Evolutionary conservation across 2,888 invertebrate species (phyloP), one percentile per base, ranked within the genome.

Genomic region (Lathronympha strigana): DNA sequence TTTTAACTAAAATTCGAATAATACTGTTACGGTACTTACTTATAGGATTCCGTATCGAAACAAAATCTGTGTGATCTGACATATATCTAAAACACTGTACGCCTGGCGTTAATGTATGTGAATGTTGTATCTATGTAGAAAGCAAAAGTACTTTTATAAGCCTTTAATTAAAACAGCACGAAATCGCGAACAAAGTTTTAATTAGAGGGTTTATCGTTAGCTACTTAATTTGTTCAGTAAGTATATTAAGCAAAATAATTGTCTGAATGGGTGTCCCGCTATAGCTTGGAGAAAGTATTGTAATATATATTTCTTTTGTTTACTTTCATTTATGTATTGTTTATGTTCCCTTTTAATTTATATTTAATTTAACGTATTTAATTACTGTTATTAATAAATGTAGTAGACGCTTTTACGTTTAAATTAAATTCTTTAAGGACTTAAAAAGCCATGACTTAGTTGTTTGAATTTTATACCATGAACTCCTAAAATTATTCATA

Each of bases 161-260:
- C n/a, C 31, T 21, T 19, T 57, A 57, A 57, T 57, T 45, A 33
- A 45, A 33, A 31, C 28, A 13, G 45, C 45, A 57, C 43, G 21
- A 13, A 17, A 45, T 45, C 31, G 28, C 57, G 31, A 57, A n/a
- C 57, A 21, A 45, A 45, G 45, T 57, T 45, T 57, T 57, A 57
- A 57, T 57, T 45, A 43, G 21, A 61, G 5, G 61, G 40, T 53
- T 40, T 40, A 53, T 11, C 31, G 31, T 43, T 53, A 31, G 5
- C 21, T 51, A 23, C 21, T 15, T 36, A 40, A 40, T n/a, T 38
- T 60, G 25, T 25, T 21, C 15, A 23, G 36, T 23, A 54, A 45
- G 45, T 21, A 45, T 11, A 23, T 21, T 21, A 8, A 50, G 6
- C 11, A 21, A 40, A 31, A 57, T 4, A n/a, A 45, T 45, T 45